These are phyloP conservation scores for Jordanella pulchra DNA, from an alignment of 2,797 vertebrate species.

Conservation along the genomic window DNA sequence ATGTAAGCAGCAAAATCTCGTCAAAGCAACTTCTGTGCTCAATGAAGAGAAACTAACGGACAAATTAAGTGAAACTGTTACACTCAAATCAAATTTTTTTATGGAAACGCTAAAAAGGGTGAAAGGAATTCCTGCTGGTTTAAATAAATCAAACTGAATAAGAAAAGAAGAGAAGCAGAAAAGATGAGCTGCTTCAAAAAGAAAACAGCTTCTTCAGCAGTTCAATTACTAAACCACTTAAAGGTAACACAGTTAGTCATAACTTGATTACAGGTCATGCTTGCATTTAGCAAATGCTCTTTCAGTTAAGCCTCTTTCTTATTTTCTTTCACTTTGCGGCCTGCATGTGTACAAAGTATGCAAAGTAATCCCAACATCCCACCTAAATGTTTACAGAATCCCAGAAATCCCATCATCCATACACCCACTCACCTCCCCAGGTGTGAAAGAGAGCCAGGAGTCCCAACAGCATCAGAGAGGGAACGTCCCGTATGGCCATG, in stretches of 20 bases:
- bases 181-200: neutral
- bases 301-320: neutral
- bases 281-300: conserved; percentile 1
- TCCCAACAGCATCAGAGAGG: conserved; percentile 53
- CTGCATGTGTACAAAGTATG: neutral
- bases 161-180: neutral
- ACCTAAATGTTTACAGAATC: neutral
- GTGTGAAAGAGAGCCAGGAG: conserved; percentile 62
- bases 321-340: neutral
- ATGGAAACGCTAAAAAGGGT: neutral
- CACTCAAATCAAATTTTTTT: neutral
- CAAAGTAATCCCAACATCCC: neutral
- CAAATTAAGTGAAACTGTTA: neutral
- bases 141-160: neutral
- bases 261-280: conserved; percentile 6
- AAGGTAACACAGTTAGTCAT: neutral
- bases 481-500: conserved; percentile 63
- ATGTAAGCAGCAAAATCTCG: neutral
- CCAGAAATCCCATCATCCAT: neutral
- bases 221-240: neutral
- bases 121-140: neutral
- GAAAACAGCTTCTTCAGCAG: neutral
- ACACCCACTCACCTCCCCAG: conserved; percentile 70
- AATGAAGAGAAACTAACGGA: neutral
- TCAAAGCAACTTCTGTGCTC: conserved; percentile 4